Evolutionary conservation across 2,113 vertebrate species (phyloP).

Genomic region (Gavia stellata): DNA sequence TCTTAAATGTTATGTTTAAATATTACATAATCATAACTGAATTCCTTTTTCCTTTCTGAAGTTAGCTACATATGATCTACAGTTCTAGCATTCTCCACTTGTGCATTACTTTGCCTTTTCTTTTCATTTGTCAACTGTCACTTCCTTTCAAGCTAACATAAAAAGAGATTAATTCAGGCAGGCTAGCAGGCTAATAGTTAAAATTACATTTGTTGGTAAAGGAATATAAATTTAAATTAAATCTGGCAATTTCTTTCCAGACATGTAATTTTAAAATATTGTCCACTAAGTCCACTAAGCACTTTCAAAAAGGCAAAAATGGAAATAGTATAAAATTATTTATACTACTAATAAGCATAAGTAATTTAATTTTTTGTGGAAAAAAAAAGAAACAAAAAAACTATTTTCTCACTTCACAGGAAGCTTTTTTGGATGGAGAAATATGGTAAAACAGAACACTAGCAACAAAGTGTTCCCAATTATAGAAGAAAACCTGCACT

Average conservation of each 20-base stretch:
- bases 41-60: background rate
- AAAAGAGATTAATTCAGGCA: background rate
- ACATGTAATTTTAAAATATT: background rate
- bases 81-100: background rate
- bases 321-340: background rate
- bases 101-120: background rate
- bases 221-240: background rate
- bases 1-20: background rate
- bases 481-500: background rate
- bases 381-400: background rate
- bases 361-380: background rate
- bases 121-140: background rate
- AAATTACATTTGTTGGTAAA: background rate
- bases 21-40: background rate
- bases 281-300: background rate
- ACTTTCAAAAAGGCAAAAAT: background rate
- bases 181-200: background rate
- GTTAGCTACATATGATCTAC: background rate
- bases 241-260: background rate
- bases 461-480: background rate
- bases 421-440: background rate
- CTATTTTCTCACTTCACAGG: background rate
- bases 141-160: background rate
- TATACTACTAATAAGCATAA: background rate
- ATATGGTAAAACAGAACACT: background rate